Evolutionary conservation across 2,113 vertebrate genomes (phyloP).

Genomic region (Arvicanthis niloticus): DNA sequence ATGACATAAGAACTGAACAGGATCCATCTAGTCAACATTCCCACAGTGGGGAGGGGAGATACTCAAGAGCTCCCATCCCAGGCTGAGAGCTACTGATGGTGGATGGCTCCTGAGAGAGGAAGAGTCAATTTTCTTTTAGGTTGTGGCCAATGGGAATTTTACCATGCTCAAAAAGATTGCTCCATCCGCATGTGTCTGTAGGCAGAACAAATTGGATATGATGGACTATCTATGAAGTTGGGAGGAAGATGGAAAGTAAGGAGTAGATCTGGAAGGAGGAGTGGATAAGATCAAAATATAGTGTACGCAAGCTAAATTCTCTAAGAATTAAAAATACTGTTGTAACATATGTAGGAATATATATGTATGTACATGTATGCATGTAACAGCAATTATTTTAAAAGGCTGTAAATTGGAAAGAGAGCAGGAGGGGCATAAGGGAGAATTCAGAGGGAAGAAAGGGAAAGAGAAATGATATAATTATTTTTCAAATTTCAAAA

Average conservation of each 20-base stretch:
- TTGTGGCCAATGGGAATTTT: neutral
- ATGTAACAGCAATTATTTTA: neutral
- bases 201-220: neutral
- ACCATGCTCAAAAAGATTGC: neutral
- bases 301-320: neutral
- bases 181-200: neutral
- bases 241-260: neutral
- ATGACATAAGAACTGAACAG: neutral
- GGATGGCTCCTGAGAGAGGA: neutral
- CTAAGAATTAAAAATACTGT: neutral
- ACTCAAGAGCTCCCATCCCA: neutral
- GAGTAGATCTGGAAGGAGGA: neutral
- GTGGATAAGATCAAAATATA: neutral
- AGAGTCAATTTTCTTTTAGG: neutral
- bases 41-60: neutral
- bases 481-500: neutral
- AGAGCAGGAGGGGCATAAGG: neutral
- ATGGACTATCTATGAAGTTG: neutral
- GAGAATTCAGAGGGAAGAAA: neutral
- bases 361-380: neutral
- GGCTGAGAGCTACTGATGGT: neutral
- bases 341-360: neutral
- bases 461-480: neutral
- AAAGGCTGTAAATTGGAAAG: neutral
- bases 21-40: neutral